phyloP scores from a whole-genome alignment of 2,797 vertebrate species.

The Todus mexicanus region DNA sequence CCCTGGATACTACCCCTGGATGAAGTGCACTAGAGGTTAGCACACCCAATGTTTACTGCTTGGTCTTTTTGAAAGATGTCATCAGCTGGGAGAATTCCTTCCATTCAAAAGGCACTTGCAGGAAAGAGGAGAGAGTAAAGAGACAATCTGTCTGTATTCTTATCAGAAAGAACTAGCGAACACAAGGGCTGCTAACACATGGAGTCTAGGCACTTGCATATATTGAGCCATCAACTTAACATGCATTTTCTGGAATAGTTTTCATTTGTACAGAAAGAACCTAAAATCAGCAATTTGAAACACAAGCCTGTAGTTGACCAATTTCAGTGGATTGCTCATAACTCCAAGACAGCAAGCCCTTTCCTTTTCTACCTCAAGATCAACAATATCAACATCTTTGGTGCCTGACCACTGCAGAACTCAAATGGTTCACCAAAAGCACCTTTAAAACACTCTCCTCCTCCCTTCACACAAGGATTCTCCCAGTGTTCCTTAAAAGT shows the following conservation, averaged over 20 bases:
- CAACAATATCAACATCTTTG: neutral
- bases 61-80: neutral
- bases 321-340: neutral
- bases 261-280: neutral
- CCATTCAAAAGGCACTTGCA: neutral
- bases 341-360: neutral
- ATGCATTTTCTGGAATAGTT: neutral
- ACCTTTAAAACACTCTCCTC: neutral
- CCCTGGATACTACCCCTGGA: rapidly evolving
- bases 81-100: neutral
- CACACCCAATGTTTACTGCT: neutral
- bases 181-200: neutral
- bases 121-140: neutral
- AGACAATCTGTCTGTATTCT: neutral
- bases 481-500: neutral
- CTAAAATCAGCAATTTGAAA: neutral
- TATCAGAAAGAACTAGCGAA: neutral
- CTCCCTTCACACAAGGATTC: neutral
- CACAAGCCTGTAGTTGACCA: neutral
- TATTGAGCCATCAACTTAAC: neutral
- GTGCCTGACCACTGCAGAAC: neutral
- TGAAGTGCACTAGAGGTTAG: neutral
- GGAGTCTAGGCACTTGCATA: neutral
- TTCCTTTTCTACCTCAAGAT: neutral
- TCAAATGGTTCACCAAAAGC: neutral